Evolutionary conservation across 2,888 invertebrate genomes (phyloP).

Genomic region (Hipparchia sbordonii): DNA sequence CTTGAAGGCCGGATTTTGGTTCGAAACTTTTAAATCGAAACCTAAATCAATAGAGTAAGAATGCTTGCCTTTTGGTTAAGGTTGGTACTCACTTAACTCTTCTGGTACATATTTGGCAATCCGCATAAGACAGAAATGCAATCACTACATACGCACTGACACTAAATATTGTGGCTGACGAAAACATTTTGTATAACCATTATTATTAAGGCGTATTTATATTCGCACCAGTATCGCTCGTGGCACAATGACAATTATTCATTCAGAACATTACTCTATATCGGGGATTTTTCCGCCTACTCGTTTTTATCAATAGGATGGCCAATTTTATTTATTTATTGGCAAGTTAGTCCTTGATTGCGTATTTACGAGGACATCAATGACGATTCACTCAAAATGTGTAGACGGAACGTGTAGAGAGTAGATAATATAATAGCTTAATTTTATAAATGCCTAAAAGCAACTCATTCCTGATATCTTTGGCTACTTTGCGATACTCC

Average conservation of each 20-base stretch:
- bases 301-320: conserved; percentile 11
- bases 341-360: too few relatives aligned
- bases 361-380: too few relatives aligned
- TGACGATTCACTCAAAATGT: too few relatives aligned
- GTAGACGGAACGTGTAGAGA: too few relatives aligned
- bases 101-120: conserved; percentile 41
- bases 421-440: too few relatives aligned
- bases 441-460: too few relatives aligned
- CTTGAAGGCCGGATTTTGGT: too few relatives aligned
- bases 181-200: not conserved
- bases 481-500: too few relatives aligned
- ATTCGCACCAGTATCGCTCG: conserved; percentile 7
- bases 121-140: conserved; percentile 9
- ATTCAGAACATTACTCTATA: conserved; percentile 16
- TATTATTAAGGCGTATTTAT: not conserved
- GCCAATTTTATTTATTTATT: not conserved
- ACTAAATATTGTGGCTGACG: conserved; percentile 1
- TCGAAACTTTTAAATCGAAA: too few relatives aligned
- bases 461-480: too few relatives aligned
- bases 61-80: not conserved
- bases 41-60: too few relatives aligned
- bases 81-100: conserved; percentile 39
- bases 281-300: conserved; percentile 23
- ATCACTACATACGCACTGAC: conserved; percentile 18
- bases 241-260: conserved; percentile 17